These are phyloP conservation scores for Aromia moschata DNA, from an alignment of 2,888 invertebrate species.

Conservation along the genomic window DNA sequence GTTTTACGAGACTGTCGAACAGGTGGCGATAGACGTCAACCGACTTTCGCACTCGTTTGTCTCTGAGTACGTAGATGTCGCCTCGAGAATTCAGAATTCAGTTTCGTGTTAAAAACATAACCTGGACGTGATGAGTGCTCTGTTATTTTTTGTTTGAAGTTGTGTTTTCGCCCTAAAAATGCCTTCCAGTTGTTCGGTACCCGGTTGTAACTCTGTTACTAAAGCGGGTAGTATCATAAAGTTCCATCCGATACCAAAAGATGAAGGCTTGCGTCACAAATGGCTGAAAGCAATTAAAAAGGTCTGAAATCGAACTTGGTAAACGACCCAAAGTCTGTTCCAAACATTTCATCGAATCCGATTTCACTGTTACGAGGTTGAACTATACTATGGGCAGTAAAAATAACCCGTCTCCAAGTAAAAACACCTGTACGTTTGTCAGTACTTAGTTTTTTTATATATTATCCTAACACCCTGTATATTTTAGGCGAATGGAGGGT, in stretches of 20 bases:
- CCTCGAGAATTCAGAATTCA: neutral
- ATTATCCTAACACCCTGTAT: slow-evolving; percentile 32
- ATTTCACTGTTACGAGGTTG: slow-evolving; percentile 34
- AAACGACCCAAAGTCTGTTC: slow-evolving; percentile 40
- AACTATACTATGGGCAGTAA: slow-evolving; percentile 32
- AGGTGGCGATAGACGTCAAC: neutral
- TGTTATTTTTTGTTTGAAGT: slow-evolving; percentile 25
- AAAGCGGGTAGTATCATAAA: slow-evolving; percentile 24
- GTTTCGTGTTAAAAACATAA: slow-evolving; percentile 34
- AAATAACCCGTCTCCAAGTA: slow-evolving; percentile 31
- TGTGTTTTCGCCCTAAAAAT: slow-evolving; percentile 32
- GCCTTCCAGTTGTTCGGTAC: slow-evolving; percentile 32
- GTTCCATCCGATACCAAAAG: slow-evolving; percentile 40
- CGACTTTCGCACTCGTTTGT: neutral
- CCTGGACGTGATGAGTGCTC: slow-evolving; percentile 25
- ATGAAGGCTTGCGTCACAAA: slow-evolving; percentile 51
- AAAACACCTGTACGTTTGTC: slow-evolving; percentile 33
- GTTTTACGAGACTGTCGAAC: neutral
- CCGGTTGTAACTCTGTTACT: slow-evolving; percentile 30
- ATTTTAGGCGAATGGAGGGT: slow-evolving; percentile 39
- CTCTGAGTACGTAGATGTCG: slow-evolving; percentile 1
- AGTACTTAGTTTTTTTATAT: neutral
- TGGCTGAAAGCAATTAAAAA: slow-evolving; percentile 71
- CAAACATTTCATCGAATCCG: slow-evolving; percentile 37
- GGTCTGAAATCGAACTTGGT: slow-evolving; percentile 35